phyloP scores from a whole-genome alignment of 2,888 invertebrate genomes.

The Mesoligia furuncula region DNA sequence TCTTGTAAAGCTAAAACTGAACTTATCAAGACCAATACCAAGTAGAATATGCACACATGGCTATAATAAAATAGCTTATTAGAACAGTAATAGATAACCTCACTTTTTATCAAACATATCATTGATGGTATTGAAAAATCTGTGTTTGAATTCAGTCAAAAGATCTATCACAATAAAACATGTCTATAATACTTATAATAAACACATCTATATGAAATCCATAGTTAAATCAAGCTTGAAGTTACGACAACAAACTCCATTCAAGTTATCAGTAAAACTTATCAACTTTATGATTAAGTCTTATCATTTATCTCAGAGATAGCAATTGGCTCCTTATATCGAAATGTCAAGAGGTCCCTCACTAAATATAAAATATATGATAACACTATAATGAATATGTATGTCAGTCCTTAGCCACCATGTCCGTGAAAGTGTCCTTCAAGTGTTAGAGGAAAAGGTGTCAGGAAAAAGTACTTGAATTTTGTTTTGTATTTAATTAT shows the following conservation, averaged over 20 bases:
- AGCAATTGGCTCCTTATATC: slow-evolving; percentile 27
- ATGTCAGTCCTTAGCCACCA: slow-evolving; percentile 10
- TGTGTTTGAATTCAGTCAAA: not conserved
- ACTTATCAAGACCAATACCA: too few species aligned
- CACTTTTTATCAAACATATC: slow-evolving; percentile 10
- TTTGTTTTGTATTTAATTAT: not conserved
- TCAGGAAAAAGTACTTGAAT: slow-evolving; percentile 13
- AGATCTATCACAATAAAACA: not conserved
- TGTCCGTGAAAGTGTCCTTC: slow-evolving; percentile 30
- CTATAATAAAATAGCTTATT: not conserved
- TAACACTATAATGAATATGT: slow-evolving; percentile 15
- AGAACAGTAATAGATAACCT: slow-evolving; percentile 30
- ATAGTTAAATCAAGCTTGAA: slow-evolving; percentile 12
- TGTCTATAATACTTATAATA: too few species aligned
- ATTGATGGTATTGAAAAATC: not conserved
- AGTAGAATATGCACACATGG: not conserved
- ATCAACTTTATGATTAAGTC: slow-evolving; percentile 58
- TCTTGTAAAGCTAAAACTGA: not conserved
- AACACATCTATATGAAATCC: not conserved
- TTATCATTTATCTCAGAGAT: slow-evolving; percentile 54
- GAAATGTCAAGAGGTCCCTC: slow-evolving; percentile 31
- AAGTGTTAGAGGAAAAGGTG: not conserved
- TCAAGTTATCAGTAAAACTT: slow-evolving; percentile 51
- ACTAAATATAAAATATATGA: slow-evolving; percentile 22
- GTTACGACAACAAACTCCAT: slow-evolving; percentile 30